Percentiles rank a stretch among this genome's conserved stretches.
phyloP scores from a whole-genome alignment of 2,113 vertebrate species.

The Vulpes vulpes region DNA sequence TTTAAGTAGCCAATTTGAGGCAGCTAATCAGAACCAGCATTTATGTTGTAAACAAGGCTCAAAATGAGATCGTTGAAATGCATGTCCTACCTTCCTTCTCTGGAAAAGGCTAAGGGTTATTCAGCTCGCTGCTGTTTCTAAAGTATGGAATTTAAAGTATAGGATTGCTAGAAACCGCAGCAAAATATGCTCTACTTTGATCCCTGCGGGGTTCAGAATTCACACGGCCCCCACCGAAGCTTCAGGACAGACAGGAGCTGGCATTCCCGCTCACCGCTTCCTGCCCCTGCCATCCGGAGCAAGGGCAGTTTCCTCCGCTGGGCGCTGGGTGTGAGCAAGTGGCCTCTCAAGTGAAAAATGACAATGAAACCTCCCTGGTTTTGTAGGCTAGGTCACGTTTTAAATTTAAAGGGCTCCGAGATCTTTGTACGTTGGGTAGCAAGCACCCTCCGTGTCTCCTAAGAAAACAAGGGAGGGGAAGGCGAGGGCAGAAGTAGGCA shows the following conservation, averaged over 20 bases:
- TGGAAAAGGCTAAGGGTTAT: not conserved
- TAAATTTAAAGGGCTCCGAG: not conserved
- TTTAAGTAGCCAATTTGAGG: not conserved
- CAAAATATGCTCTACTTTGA: not conserved
- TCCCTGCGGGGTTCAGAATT: not conserved
- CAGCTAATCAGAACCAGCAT: not conserved
- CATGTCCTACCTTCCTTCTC: not conserved
- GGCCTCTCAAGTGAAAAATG: not conserved
- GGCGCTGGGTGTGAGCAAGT: fast-evolving
- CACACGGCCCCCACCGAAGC: fast-evolving
- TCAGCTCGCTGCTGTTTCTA: not conserved
- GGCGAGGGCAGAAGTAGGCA: fast-evolving
- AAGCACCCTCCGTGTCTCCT: fast-evolving
- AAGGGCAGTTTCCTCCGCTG: fast-evolving
- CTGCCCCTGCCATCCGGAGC: fast-evolving
- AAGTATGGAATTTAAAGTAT: not conserved
- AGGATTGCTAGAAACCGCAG: not conserved
- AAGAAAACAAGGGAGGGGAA: not conserved
- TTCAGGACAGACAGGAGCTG: fast-evolving
- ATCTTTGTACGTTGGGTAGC: fast-evolving
- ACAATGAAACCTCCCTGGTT: fast-evolving
- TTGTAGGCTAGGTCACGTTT: fast-evolving
- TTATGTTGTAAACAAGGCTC: not conserved
- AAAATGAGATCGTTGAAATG: not conserved
- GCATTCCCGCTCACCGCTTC: too few species aligned